phyloP scores from a whole-genome alignment of 2,113 vertebrate genomes.

The Tonatia bakeri region DNA sequence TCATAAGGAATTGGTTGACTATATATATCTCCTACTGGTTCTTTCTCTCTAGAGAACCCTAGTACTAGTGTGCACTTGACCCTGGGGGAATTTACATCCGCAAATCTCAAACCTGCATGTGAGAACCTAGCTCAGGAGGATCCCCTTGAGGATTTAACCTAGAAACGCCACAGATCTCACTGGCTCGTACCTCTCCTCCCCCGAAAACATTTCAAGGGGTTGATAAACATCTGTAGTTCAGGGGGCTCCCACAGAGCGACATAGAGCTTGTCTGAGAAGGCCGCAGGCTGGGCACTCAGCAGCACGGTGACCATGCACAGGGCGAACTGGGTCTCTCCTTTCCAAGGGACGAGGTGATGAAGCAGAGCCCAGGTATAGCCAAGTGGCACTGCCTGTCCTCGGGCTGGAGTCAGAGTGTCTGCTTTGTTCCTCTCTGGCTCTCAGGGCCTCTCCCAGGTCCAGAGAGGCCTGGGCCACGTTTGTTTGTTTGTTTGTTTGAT shows the following conservation, averaged over 20 bases:
- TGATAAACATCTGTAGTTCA: neutral
- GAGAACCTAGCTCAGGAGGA: neutral
- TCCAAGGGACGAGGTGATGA: neutral
- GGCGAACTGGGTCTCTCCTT: too few species aligned
- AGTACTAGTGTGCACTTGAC: neutral
- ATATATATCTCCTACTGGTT: neutral
- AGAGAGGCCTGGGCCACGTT: neutral
- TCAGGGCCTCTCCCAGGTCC: neutral
- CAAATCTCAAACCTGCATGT: neutral
- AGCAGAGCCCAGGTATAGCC: neutral
- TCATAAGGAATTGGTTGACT: neutral
- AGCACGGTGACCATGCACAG: too few species aligned
- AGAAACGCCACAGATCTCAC: neutral
- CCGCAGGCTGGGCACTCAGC: rapidly evolving
- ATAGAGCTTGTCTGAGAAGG: neutral
- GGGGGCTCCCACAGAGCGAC: neutral
- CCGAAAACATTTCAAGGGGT: neutral
- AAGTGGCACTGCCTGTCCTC: neutral
- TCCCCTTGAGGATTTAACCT: neutral
- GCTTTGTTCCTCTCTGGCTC: neutral
- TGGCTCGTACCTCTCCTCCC: neutral
- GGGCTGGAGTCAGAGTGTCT: too few species aligned
- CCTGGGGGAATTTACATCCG: neutral
- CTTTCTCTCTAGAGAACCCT: neutral
- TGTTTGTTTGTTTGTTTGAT: too few species aligned